A percentile compares a stretch with the other conserved stretches of the same genome.
These are phyloP conservation scores for Cygnus atratus DNA, from an alignment of 2,113 vertebrate genomes.

Conservation along the genomic window DNA sequence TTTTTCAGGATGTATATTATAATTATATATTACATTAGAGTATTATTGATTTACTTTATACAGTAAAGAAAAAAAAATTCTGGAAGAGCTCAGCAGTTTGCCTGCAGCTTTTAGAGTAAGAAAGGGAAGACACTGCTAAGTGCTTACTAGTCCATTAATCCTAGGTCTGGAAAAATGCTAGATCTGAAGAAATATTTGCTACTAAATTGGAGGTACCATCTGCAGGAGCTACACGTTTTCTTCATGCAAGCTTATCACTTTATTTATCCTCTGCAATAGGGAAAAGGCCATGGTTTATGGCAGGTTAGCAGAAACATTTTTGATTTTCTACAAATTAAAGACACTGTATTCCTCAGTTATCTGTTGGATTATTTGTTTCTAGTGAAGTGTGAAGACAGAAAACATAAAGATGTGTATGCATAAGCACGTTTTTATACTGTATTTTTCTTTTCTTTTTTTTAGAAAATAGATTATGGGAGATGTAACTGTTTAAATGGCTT, in stretches of 20 bases:
- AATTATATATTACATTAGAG: background rate
- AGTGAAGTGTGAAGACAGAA: background rate
- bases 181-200: background rate
- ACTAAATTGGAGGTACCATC: background rate
- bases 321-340: background rate
- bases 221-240: background rate
- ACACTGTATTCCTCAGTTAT: background rate
- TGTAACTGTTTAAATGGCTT: conserved; percentile 56
- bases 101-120: background rate
- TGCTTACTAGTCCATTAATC: background rate
- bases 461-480: background rate
- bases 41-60: background rate
- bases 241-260: background rate
- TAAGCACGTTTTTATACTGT: background rate
- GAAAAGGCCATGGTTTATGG: background rate
- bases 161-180: background rate
- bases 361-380: background rate
- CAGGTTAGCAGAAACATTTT: background rate
- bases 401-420: background rate
- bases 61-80: background rate
- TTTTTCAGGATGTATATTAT: background rate
- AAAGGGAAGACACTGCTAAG: background rate
- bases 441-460: background rate
- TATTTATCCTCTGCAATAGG: background rate
- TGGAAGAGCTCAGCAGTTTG: background rate